Conservation (phyloP, 2,888 invertebrate species). For the Hydraecia micacea region DNA sequence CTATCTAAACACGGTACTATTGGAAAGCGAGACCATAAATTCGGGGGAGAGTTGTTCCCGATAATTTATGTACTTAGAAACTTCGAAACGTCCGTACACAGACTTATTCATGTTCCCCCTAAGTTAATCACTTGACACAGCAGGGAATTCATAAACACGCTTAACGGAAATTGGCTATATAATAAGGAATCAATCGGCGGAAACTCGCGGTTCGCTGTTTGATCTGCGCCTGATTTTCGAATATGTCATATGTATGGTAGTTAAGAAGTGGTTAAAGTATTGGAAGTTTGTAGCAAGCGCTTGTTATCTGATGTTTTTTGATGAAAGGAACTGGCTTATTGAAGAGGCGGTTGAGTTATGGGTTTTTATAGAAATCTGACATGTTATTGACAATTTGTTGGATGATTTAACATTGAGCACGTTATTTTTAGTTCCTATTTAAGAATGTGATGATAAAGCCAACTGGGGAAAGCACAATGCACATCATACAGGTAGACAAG, state of each 20-base stretch:
- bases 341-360: constrained; percentile 2
- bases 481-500: neutral
- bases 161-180: constrained; percentile 66
- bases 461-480: neutral
- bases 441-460: neutral
- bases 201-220: constrained; percentile 43
- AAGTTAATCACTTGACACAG: constrained; percentile 79
- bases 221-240: constrained; percentile 47
- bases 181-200: constrained; percentile 58
- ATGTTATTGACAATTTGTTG: neutral
- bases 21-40: constrained; percentile 76
- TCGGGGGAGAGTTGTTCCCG: constrained; percentile 74
- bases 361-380: neutral
- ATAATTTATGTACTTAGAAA: constrained; percentile 79
- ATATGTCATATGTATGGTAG: constrained; percentile 26
- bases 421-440: neutral
- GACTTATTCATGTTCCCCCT: constrained; percentile 76
- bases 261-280: constrained; percentile 36
- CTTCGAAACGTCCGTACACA: constrained; percentile 70
- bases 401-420: neutral
- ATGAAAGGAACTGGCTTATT: constrained; percentile 5
- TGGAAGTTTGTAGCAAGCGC: constrained; percentile 18
- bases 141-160: constrained; percentile 71
- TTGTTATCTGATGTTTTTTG: constrained; percentile 19
- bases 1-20: constrained; percentile 71